Base-by-base conservation (phyloP, 2,888 invertebrate species). In the Drosophila sordidula region DNA sequence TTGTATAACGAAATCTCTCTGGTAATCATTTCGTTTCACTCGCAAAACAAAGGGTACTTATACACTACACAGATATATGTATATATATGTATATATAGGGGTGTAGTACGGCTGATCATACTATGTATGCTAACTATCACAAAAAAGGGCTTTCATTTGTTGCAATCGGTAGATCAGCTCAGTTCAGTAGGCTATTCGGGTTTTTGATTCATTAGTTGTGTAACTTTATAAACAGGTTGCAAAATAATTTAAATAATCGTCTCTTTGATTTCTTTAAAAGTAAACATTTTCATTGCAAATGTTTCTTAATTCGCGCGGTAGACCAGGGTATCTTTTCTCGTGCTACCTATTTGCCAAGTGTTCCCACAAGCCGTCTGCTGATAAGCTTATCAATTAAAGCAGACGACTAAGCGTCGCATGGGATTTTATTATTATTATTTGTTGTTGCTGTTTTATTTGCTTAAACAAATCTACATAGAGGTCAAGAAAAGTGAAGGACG, bases 1-100 rank as follows among this genome's bases (percentile, higher is more conserved):
- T 78, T 76, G 78, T 77, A 46, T 77, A 77, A 77, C 67, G 75
- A 70, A 74, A 70, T 66, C 77, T 69, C 59, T 55, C 61, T 56
- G 70, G 59, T 73, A 78, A 75, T 71, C 68, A 51, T 44, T 39
- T 52, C 25, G 45, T 39, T 65, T n/a, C 11, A 45, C 54, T 65
- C 71, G 39, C 38, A 55, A 55, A 58, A 71, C 79, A 77, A 75
- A 75, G 66, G 46, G 47, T 44, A 45, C 68, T 51, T 22, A 56
- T 18, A 39, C 57, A 50, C 9, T 47, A 39, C 36, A 26, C 34
- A 14, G 11, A 34, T 11, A 12, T 34, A 12, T 12, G 29, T 29
- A 3, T 29, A 9, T 29, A 29, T 29, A 29, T 29, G 0, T 9
- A 14, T 45, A 32, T 41, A 29, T 22, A 44, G 18, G 38, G 36